Conservation (phyloP, 2,113 vertebrate species). For the Mus spicilegus region DNA sequence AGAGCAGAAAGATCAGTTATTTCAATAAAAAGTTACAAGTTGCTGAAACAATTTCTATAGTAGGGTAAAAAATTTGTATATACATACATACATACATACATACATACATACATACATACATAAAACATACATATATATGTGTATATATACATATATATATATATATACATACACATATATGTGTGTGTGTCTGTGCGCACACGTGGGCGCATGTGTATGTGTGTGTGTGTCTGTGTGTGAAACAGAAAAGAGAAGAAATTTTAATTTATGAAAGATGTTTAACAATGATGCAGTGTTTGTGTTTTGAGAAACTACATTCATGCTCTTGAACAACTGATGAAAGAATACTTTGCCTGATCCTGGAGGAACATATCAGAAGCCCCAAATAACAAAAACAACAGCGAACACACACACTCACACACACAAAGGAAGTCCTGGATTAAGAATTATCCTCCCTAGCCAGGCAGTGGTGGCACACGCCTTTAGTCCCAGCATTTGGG, state of each 20-base stretch:
- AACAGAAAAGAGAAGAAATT: background rate
- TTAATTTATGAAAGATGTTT: background rate
- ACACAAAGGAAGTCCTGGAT: background rate
- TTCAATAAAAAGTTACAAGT: background rate
- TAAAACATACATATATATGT: too few relatives aligned
- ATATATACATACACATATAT: too few relatives aligned
- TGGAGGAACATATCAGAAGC: background rate
- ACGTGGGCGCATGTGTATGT: too few relatives aligned
- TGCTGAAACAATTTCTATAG: background rate
- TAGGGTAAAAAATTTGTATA: background rate
- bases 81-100: too few relatives aligned
- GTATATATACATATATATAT: too few relatives aligned
- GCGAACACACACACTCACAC: too few relatives aligned
- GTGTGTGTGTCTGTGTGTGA: too few relatives aligned
- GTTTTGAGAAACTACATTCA: background rate
- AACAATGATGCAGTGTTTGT: background rate
- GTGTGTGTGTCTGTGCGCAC: too few relatives aligned
- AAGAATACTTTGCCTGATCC: background rate
- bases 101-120: too few relatives aligned
- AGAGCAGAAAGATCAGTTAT: background rate
- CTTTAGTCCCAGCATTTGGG: too few relatives aligned
- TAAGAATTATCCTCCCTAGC: background rate
- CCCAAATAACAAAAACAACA: background rate
- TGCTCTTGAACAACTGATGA: background rate
- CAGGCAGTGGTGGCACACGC: too few relatives aligned